Conservation (phyloP, 2,113 vertebrate species). For the Cephalopholis sonnerati region DNA sequence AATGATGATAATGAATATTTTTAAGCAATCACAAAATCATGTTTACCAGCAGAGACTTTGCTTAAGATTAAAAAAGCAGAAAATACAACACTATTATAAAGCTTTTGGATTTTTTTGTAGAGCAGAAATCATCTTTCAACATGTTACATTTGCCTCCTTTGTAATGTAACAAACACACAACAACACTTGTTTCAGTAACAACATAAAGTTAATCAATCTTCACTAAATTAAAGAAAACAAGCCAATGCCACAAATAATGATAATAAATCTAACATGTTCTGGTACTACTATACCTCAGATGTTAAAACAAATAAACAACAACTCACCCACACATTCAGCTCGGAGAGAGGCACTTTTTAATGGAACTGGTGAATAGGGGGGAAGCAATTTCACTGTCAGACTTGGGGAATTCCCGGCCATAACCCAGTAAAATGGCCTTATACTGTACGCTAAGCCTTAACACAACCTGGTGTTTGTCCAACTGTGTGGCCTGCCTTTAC, state of each 20-base stretch:
- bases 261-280: neutral
- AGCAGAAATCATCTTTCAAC: slow-evolving; percentile 12
- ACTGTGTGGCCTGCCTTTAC: slow-evolving; percentile 59
- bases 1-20: neutral
- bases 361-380: slow-evolving; percentile 83
- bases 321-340: slow-evolving; percentile 83
- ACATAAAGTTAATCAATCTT: neutral
- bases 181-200: slow-evolving; percentile 8
- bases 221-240: neutral
- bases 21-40: neutral
- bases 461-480: slow-evolving; percentile 78
- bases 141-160: neutral
- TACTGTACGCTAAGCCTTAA: slow-evolving; percentile 71
- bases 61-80: neutral
- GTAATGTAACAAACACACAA: slow-evolving; percentile 15
- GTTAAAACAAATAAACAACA: slow-evolving; percentile 71
- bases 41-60: neutral
- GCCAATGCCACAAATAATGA: neutral
- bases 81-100: neutral
- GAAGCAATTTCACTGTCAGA: slow-evolving; percentile 80
- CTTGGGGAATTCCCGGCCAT: slow-evolving; percentile 85
- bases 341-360: slow-evolving; percentile 82
- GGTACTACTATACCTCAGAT: slow-evolving; percentile 37
- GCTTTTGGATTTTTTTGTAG: neutral
- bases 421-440: slow-evolving; percentile 78